Evolutionary conservation across 2,888 invertebrate species (phyloP), one percentile per base, ranked within the genome.

Genomic region (Drosophila flavopinicola): DNA sequence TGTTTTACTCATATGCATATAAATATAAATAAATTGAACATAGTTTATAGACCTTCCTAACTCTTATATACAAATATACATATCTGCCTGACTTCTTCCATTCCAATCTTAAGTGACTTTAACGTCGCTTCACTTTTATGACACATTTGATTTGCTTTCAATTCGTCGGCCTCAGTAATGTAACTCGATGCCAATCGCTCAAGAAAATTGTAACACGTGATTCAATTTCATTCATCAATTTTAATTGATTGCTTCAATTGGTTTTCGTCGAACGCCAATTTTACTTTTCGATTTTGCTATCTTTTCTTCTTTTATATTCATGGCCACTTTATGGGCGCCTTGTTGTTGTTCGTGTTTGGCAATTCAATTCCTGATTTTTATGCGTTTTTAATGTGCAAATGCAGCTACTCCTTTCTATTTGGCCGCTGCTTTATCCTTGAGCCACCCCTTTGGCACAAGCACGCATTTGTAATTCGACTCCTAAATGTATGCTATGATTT

Each of bases 241-340:
- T 87, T 87, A 87, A 85, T 84, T 83, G 87, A 87, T 87, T 84
- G 87, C 79, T 57, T 69, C 66, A 73, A 82, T 85, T 53, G 76
- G 47, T 54, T 71, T 61, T 52, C 15, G 27, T 37, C 33, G 35
- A 35, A 38, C 20, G 23, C 38, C 57, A 68, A 56, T 58, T 66
- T 44, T 37, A 59, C 54, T 63, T 54, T 56, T 35, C 41, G 45
- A 58, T 54, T 53, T 47, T 29, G 56, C 20, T 30, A 23, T 13
- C 32, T 35, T 37, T 35, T n/a, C 38, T 38, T 67, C 49, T 69
- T 78, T 67, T 59, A 52, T 75, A 67, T 75, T 64, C 66, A 58
- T 67, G 41, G 82, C 82, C 75, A 78, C 86, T 80, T 80, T 83
- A 76, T 84, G 58, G 68, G 51, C 56, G 41, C 73, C 35, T 52